Conservation (phyloP, 2,888 invertebrate species). For the Drosophila quinaria region DNA sequence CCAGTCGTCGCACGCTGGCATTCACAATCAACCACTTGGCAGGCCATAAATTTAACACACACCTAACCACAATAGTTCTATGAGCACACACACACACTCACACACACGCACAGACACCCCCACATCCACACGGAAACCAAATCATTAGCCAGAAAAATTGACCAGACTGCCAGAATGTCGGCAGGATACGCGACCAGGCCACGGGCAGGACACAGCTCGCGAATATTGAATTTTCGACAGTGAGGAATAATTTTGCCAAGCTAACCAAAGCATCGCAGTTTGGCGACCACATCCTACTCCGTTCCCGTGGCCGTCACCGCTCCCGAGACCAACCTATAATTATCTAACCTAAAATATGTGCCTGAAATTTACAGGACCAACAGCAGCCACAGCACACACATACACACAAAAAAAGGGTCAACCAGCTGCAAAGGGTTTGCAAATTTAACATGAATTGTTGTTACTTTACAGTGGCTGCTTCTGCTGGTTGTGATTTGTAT, state of each 20-base stretch:
- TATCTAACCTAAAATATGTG: conserved; percentile 73
- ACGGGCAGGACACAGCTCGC: conserved; percentile 11
- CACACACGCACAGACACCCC: conserved; percentile 16
- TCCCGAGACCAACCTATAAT: conserved; percentile 58
- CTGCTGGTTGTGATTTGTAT: conserved; percentile 36
- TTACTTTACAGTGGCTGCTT: not conserved
- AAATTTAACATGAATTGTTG: conserved; percentile 25
- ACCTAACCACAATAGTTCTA: conserved; percentile 55
- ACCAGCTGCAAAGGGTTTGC: conserved; percentile 36
- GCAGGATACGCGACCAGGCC: conserved; percentile 36
- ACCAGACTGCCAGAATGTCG: conserved; percentile 47
- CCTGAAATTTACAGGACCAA: conserved; percentile 44
- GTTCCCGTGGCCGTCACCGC: conserved; percentile 32
- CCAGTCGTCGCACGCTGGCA: conserved; percentile 59
- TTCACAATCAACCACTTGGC: conserved; percentile 78
- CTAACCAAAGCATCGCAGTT: conserved; percentile 63
- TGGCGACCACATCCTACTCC: conserved; percentile 65
- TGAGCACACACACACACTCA: conserved; percentile 6
- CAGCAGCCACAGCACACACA: not conserved
- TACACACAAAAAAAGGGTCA: conserved; percentile 30
- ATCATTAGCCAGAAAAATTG: conserved; percentile 78
- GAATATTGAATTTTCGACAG: conserved; percentile 68
- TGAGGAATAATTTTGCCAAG: conserved; percentile 48
- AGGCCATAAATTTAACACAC: conserved; percentile 76
- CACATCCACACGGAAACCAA: conserved; percentile 61